Conservation (phyloP, 2,888 invertebrate genomes). For the Cataglyphis altisquamis region DNA sequence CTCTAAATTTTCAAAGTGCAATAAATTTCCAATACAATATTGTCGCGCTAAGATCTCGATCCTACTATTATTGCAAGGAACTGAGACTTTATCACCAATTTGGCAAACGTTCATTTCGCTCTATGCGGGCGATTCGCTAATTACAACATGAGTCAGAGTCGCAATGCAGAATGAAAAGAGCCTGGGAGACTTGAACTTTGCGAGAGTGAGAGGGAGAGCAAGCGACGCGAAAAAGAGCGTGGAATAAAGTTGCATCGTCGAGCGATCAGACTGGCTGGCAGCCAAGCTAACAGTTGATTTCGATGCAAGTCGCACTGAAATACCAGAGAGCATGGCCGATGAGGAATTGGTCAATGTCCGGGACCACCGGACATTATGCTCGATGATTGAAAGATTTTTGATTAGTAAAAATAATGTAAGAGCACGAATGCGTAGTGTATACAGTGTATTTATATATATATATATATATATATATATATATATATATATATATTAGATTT, state of each 20-base stretch:
- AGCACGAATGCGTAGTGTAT: not conserved
- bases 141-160: slow-evolving; percentile 55
- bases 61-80: slow-evolving; percentile 60
- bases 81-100: slow-evolving; percentile 67
- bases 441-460: not conserved
- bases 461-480: not conserved
- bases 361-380: slow-evolving; percentile 63
- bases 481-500: not conserved
- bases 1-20: not conserved
- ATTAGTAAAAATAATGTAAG: slow-evolving; percentile 41
- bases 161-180: slow-evolving; percentile 48
- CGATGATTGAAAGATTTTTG: slow-evolving; percentile 43
- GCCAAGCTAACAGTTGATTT: slow-evolving; percentile 70
- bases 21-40: slow-evolving; percentile 33
- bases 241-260: slow-evolving; percentile 53
- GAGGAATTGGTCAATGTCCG: slow-evolving; percentile 69
- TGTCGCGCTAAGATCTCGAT: slow-evolving; percentile 31
- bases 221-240: slow-evolving; percentile 1
- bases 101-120: slow-evolving; percentile 49
- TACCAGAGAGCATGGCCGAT: slow-evolving; percentile 53
- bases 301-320: slow-evolving; percentile 57
- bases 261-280: slow-evolving; percentile 63
- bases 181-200: slow-evolving; percentile 44
- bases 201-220: slow-evolving; percentile 40
- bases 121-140: slow-evolving; percentile 59